Evolutionary conservation across 1,140 invertebrate species (phyloP).

Genomic region (roundworm (Caenorhabditis elegans)): DNA sequence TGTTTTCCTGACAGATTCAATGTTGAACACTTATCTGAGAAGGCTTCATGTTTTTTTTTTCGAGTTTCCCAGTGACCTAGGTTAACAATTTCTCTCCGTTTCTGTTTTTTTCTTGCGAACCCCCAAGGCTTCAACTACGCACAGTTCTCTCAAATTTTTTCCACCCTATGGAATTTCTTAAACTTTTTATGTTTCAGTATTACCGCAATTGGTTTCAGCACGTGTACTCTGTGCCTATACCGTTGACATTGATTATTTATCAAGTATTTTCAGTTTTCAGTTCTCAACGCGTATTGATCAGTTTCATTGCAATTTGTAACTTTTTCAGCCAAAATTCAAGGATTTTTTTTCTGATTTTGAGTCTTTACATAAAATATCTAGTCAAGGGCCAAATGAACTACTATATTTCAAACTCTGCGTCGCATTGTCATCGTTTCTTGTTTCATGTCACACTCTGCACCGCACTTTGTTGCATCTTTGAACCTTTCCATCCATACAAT

Average conservation of each 20-base stretch:
- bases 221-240: no score
- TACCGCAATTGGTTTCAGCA: no score
- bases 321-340: no score
- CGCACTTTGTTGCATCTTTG: no score
- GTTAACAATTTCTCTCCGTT: background rate
- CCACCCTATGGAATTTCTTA: background rate
- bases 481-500: no score
- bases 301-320: no score
- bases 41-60: background rate
- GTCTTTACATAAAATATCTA: background rate
- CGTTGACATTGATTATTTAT: no score
- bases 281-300: no score
- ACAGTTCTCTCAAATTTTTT: background rate
- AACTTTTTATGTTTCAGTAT: no score
- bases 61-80: background rate
- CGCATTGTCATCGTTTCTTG: background rate
- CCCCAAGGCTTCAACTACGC: background rate
- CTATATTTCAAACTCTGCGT: background rate
- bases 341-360: background rate
- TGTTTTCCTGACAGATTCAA: constrained; percentile 22
- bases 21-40: constrained; percentile 25
- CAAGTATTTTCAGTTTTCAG: no score
- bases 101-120: background rate
- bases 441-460: background rate
- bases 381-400: background rate